These are phyloP conservation scores for Aurelia sp. DNA, from an alignment of 30 jellyfish, hydroid and myxozoan genomes.

Conservation along the genomic window DNA sequence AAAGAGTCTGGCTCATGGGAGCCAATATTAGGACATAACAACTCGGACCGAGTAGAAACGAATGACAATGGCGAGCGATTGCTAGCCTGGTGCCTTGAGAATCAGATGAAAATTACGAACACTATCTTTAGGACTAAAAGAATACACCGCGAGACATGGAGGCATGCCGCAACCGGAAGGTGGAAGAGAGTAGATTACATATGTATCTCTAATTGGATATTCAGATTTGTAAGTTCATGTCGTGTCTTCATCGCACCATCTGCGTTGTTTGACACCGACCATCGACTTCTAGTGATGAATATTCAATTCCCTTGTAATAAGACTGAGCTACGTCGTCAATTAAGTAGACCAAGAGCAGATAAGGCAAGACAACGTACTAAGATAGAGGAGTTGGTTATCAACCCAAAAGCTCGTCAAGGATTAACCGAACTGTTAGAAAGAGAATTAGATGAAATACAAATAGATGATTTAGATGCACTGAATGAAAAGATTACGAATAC, in stretches of 20 bases:
- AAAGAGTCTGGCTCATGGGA: not conserved
- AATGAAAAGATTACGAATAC: not conserved
- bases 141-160: constrained; percentile 11
- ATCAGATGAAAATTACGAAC: not conserved
- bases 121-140: not conserved
- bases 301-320: not conserved
- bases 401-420: not conserved
- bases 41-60: not conserved
- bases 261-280: constrained; percentile 12
- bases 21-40: not conserved
- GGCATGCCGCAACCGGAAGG: constrained; percentile 15
- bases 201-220: constrained; percentile 5
- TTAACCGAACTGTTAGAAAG: not conserved
- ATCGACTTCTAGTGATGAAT: constrained; percentile 2
- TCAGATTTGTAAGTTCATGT: not conserved
- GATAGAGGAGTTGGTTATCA: not conserved
- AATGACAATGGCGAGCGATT: constrained; percentile 6
- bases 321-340: not conserved
- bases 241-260: constrained; percentile 13
- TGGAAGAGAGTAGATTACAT: not conserved
- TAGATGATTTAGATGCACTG: not conserved
- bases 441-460: not conserved
- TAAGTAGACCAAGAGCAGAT: not conserved
- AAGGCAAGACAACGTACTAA: not conserved
- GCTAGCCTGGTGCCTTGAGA: constrained; percentile 2